These are phyloP conservation scores for Sebastes paucispinis DNA, from an alignment of 2,797 vertebrate species.

Conservation along the genomic window DNA sequence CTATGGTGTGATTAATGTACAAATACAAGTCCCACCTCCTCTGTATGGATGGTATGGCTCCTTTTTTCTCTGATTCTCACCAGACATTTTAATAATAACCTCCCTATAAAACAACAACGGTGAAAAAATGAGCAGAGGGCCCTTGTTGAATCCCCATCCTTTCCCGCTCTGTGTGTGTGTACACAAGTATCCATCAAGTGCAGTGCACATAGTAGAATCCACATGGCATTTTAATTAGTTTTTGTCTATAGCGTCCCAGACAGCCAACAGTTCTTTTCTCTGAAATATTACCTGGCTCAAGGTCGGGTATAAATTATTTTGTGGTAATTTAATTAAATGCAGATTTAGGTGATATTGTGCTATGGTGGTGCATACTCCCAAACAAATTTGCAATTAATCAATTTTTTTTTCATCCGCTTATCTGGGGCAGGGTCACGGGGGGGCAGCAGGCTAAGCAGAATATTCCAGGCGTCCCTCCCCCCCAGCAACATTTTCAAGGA, in stretches of 20 bases:
- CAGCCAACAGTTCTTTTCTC: background rate
- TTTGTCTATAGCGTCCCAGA: background rate
- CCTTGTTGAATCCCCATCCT: background rate
- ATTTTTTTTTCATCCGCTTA: too few species aligned
- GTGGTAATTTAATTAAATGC: background rate
- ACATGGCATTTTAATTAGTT: background rate
- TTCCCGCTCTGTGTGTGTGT: background rate
- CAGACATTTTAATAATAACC: slow-evolving; percentile 2
- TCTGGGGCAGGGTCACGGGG: too few species aligned
- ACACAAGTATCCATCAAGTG: background rate
- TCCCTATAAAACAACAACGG: background rate
- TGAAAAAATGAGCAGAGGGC: background rate
- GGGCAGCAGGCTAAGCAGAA: too few species aligned
- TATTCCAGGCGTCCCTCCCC: too few species aligned
- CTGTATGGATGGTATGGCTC: background rate
- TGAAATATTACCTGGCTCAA: background rate
- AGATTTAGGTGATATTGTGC: background rate
- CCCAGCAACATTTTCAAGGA: too few species aligned
- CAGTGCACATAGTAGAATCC: background rate
- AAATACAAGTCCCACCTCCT: background rate
- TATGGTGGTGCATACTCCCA: background rate
- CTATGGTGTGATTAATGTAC: background rate
- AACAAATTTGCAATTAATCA: too few species aligned
- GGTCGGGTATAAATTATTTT: background rate
- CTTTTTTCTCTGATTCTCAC: background rate